These are phyloP conservation scores for Exocentrus adspersus DNA, from an alignment of 2,888 invertebrate species.

Conservation along the genomic window DNA sequence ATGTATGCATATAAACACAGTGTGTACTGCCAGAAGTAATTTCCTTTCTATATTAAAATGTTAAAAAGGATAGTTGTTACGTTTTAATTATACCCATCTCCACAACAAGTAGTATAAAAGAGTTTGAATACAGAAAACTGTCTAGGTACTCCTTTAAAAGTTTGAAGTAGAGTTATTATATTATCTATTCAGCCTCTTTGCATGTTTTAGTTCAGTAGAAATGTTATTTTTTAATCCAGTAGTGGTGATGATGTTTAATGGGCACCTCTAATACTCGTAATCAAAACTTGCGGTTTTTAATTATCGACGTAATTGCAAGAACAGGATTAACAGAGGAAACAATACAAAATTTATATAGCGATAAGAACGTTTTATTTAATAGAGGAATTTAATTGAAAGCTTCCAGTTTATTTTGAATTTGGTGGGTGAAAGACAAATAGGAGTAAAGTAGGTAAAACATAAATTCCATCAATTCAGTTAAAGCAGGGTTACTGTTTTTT, in stretches of 20 bases:
- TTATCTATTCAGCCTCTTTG: no score
- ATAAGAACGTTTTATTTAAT: not conserved
- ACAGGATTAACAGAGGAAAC: no score
- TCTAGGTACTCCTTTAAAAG: not conserved
- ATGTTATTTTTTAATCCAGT: no score
- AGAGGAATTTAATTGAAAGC: not conserved
- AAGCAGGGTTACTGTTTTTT: no score
- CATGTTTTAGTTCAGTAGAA: no score
- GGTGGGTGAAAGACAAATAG: not conserved
- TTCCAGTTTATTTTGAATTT: not conserved
- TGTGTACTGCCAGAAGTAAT: slow-evolving; percentile 24
- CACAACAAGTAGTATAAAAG: not conserved
- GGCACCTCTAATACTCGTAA: no score
- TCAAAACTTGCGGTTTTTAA: slow-evolving; percentile 10
- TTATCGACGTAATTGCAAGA: slow-evolving; percentile 15
- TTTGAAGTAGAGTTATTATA: no score
- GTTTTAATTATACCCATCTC: no score
- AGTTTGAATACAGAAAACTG: not conserved
- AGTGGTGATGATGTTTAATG: no score
- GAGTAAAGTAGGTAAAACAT: no score
- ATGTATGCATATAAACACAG: slow-evolving; percentile 16
- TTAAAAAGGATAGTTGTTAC: slow-evolving; percentile 8
- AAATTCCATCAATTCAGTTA: no score
- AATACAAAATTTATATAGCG: slow-evolving; percentile 6
- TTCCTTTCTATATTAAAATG: slow-evolving; percentile 31